Base-by-base conservation (phyloP, 2,113 vertebrate genomes). In the Limnothrissa miodon region DNA sequence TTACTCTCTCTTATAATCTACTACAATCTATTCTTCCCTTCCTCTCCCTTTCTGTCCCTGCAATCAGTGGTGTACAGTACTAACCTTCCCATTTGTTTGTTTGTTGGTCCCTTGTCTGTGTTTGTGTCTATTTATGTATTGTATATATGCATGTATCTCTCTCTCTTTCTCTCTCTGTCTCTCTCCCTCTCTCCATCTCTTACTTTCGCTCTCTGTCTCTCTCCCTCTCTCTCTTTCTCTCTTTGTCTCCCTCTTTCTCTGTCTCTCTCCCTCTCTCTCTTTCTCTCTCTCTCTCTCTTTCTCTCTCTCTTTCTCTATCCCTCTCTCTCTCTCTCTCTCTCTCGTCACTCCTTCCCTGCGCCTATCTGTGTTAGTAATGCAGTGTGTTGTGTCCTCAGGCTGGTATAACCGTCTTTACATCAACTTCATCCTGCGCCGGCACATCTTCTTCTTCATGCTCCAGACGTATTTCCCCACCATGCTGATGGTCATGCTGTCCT, bases 401-500 rank as follows among this genome's bases (percentile, higher is more conserved):
- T 98, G 96, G 96, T 98, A 97, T 93, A 97, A 97, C 83, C 94
- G 96, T 29, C 96, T 98, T 88, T 97, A 97, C 93, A 97, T 98
- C 91, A 97, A 96, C 90, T 98, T 98, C 91, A 95, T 96, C 83
- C 95, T 98, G 45, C 95, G 96, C 85, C 95, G 97, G 89, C 96
- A 97, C 78, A 96, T 97, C 89, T 97, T 98, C 95, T 99, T 98
- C 93, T 98, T 99, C 87, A 92, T 97, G 92, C 95, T 99, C 39
- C 96, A 98, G 91, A 97, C 96, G 8, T 98, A 97, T 88, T 98
- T 98, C 88, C 97, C 95, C 78, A 97, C 96, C 84, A 96, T 97
- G 95, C 90, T 99, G 87, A 98, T 98, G 97, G 96, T 98, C 89
- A 97, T 98, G 96, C 91, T 98, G 66, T 98, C 95, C 0, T 97